Evolutionary conservation across 2,113 vertebrate species (phyloP).

Genomic region (Melanerpes formicivorus): DNA sequence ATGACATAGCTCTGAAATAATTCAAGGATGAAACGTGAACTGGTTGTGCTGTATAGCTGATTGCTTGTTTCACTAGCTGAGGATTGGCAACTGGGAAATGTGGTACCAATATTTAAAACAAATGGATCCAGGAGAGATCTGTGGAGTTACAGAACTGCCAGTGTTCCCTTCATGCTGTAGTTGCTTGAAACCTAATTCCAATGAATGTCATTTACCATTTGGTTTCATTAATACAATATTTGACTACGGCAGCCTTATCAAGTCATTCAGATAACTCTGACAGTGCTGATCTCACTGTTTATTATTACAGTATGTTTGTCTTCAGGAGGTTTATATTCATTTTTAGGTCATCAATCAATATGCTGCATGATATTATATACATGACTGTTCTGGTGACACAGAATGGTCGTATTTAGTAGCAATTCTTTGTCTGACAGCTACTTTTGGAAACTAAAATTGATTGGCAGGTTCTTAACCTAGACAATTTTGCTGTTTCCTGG

Average conservation of each 20-base stretch:
- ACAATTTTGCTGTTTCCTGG: background rate
- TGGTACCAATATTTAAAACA: background rate
- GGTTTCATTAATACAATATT: background rate
- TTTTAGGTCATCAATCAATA: conserved; percentile 9
- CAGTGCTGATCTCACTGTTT: background rate
- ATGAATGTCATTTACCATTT: background rate
- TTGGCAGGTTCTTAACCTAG: background rate
- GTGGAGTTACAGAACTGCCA: background rate
- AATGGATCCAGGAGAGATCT: background rate
- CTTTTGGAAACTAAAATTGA: background rate
- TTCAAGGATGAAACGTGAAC: background rate
- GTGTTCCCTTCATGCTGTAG: background rate
- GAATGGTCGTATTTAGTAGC: background rate
- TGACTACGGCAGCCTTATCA: background rate
- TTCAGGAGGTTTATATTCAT: background rate
- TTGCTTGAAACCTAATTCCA: background rate
- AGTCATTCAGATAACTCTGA: background rate
- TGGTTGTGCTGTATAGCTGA: background rate
- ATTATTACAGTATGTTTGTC: background rate
- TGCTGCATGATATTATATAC: background rate
- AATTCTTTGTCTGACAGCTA: background rate
- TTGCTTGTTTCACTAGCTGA: background rate
- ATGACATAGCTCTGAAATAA: background rate
- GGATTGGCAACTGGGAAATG: background rate
- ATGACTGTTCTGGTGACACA: background rate